Evolutionary conservation across 2,888 invertebrate species (phyloP).

Genomic region (Synanthedon andrenaeformis): DNA sequence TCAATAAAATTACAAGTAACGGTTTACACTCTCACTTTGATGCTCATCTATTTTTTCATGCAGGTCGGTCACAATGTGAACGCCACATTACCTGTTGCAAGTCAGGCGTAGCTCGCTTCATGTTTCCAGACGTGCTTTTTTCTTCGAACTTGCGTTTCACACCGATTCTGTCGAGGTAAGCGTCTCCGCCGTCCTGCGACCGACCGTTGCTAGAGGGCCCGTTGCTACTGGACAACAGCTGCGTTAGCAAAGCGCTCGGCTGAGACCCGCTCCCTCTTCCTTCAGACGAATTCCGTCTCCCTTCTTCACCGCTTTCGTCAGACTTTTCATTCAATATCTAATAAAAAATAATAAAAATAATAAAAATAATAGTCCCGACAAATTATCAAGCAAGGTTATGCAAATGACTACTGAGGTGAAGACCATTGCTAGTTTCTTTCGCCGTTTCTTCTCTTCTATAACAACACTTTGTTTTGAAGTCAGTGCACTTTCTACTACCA

Average conservation of each 20-base stretch:
- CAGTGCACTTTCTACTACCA: too few species aligned
- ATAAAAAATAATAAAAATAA: constrained; percentile 11
- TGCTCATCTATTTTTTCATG: too few species aligned
- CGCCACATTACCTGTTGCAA: constrained; percentile 50
- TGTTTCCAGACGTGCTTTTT: constrained; percentile 73
- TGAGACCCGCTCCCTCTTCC: constrained; percentile 34
- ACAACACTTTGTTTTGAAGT: too few species aligned
- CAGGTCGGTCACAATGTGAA: too few species aligned
- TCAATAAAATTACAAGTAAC: too few species aligned
- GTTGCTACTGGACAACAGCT: constrained; percentile 50
- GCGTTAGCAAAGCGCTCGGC: constrained; percentile 69
- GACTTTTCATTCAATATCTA: constrained; percentile 86
- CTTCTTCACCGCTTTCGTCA: constrained; percentile 80
- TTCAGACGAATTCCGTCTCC: constrained; percentile 48
- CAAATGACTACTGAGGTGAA: too few species aligned
- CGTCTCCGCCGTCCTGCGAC: constrained; percentile 32
- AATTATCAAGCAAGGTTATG: too few species aligned
- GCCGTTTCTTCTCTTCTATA: too few species aligned
- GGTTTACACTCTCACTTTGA: too few species aligned
- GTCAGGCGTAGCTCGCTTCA: constrained; percentile 64
- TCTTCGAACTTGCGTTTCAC: constrained; percentile 64
- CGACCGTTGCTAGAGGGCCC: constrained; percentile 46
- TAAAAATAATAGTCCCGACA: too few species aligned
- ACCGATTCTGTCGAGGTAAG: constrained; percentile 46
- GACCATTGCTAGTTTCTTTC: too few species aligned